phyloP scores from a whole-genome alignment of 2,113 vertebrate species.

The Irena cyanogastra region DNA sequence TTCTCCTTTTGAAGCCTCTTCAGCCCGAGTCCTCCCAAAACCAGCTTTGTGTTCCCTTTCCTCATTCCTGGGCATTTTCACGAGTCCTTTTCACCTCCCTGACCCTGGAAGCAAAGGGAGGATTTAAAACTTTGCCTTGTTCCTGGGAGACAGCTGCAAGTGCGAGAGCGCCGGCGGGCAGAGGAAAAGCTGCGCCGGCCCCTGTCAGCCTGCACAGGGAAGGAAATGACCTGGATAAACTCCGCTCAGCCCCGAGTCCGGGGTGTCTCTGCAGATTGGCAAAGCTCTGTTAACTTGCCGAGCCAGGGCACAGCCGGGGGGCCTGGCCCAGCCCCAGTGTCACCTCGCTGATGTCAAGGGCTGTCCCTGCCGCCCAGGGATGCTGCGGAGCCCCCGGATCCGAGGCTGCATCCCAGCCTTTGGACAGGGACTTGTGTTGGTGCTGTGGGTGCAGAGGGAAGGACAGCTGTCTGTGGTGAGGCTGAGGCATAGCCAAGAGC shows the following conservation, averaged over 20 bases:
- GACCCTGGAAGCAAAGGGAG: neutral
- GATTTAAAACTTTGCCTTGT: neutral
- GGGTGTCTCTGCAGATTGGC: neutral
- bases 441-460: neutral
- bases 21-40: rapidly evolving
- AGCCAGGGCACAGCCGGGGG: neutral
- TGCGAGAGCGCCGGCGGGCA: rapidly evolving
- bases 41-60: neutral
- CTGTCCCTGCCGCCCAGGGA: neutral
- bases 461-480: neutral
- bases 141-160: neutral
- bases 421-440: neutral
- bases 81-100: neutral
- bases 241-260: rapidly evolving
- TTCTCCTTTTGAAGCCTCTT: neutral
- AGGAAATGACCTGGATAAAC: neutral
- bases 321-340: neutral
- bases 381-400: rapidly evolving
- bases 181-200: neutral
- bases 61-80: neutral
- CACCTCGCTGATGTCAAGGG: neutral
- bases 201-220: neutral
- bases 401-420: rapidly evolving
- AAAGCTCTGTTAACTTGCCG: neutral
- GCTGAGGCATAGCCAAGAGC: neutral